phyloP scores from a whole-genome alignment of 53 echinoderm and acorn worm genomes.

The Echinarachnius parma region DNA sequence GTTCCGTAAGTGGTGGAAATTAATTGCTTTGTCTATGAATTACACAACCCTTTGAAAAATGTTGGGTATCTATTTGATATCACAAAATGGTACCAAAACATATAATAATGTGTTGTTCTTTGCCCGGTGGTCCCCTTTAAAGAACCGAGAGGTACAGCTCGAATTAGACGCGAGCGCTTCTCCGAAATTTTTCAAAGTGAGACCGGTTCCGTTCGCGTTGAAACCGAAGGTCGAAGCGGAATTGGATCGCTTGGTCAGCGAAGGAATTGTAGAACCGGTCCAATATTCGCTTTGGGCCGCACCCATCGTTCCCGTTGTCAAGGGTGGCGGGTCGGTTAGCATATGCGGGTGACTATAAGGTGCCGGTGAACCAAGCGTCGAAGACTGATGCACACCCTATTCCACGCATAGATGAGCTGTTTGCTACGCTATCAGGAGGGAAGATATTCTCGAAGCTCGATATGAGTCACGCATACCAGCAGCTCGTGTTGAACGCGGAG shows the following conservation, averaged over 20 bases:
- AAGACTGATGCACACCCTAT: slow-evolving; percentile 41
- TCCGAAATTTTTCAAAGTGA: slow-evolving; percentile 41
- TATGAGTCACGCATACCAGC: slow-evolving; percentile 51
- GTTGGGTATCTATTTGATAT: too few species aligned
- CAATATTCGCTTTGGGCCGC: slow-evolving; percentile 48
- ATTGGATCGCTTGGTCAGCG: slow-evolving; percentile 31
- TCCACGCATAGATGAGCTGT: slow-evolving; percentile 37
- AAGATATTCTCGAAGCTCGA: slow-evolving; percentile 53
- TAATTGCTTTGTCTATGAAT: too few species aligned
- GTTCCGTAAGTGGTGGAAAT: too few species aligned
- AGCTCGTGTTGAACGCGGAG: slow-evolving; percentile 34
- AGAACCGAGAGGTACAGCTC: slow-evolving; percentile 31
- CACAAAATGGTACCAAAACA: too few species aligned
- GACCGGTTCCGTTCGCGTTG: slow-evolving; percentile 41
- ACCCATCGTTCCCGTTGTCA: slow-evolving; percentile 45
- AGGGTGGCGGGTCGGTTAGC: slow-evolving; percentile 28
- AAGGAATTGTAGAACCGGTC: slow-evolving; percentile 42
- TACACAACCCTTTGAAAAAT: too few species aligned
- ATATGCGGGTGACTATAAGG: slow-evolving; percentile 55
- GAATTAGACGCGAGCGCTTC: slow-evolving; percentile 1
- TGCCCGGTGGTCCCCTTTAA: too few species aligned
- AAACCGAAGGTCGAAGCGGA: slow-evolving; percentile 24
- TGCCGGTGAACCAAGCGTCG: slow-evolving; percentile 38
- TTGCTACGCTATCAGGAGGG: slow-evolving; percentile 44
- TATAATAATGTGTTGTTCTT: too few species aligned